phyloP scores from a whole-genome alignment of 2,888 invertebrate species.

The Hydroisotoma schaefferi region DNA sequence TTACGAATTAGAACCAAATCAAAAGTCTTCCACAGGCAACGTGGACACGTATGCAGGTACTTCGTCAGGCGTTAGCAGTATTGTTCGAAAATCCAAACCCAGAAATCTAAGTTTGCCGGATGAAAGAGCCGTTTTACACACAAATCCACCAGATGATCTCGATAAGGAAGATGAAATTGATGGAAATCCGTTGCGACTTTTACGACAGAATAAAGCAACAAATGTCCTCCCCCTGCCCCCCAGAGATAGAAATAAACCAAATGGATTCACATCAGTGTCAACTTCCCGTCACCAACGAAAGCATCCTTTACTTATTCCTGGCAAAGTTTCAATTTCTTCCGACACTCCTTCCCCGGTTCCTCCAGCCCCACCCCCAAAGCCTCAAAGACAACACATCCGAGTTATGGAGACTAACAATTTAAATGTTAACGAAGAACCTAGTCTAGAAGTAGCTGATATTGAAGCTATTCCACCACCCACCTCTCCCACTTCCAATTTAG shows the following conservation, averaged over 20 bases:
- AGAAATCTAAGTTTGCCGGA: conserved; percentile 33
- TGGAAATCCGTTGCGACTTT: conserved; percentile 60
- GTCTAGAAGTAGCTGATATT: background rate
- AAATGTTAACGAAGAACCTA: background rate
- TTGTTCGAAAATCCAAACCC: conserved; percentile 19
- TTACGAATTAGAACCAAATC: conserved; percentile 30
- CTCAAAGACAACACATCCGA: conserved; percentile 26
- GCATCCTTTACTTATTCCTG: conserved; percentile 74
- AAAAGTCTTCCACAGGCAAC: background rate
- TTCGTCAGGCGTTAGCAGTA: background rate
- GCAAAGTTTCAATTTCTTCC: conserved; percentile 42
- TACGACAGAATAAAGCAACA: conserved; percentile 44
- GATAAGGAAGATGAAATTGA: conserved; percentile 47
- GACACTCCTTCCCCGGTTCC: conserved; percentile 24
- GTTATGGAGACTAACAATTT: background rate
- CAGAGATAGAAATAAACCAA: conserved; percentile 63
- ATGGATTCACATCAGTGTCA: conserved; percentile 56
- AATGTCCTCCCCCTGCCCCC: conserved; percentile 65
- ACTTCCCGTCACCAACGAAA: conserved; percentile 68
- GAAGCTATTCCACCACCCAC: background rate
- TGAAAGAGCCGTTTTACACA: conserved; percentile 3
- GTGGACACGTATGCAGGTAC: background rate
- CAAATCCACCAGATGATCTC: background rate
- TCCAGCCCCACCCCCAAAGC: conserved; percentile 45
- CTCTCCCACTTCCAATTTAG: background rate